Evolutionary conservation across 2,888 invertebrate species (phyloP), one percentile per base, ranked within the genome.

Genomic region (Tribolium freemani): DNA sequence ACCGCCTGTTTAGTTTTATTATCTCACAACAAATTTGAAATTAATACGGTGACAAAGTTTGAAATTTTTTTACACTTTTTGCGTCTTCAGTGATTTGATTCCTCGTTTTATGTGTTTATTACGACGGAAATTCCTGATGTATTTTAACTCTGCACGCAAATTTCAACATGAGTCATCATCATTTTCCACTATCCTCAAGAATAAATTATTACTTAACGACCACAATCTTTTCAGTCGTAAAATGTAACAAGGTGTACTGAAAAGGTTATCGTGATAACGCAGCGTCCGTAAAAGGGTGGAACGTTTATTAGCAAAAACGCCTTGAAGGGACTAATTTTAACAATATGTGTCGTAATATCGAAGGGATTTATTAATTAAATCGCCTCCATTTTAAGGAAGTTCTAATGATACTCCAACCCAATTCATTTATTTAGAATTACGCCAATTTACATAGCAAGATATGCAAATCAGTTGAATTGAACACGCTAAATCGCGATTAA

Each of bases 401-500:
- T 21, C 26, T 54, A 58, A 71, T 70, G 51, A 57, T 66, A 46
- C 58, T 46, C 38, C 21, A 60, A 60, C 30, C 26, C 60, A 60
- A 67, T 71, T 67, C 66, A 66, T 71, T 66, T 67, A 67, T 67
- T 53, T 53, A 45, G 60, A 45, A 71, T 67, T 58, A 44, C 45
- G 69, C 26, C 30, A 72, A 72, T 72, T 72, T 72, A 57, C 72
- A 72, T 72, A 51, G 8, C 54, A 54, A 69, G 60, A 63, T 64
- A 72, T 72, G 72, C 63, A 72, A 72, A 72, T 72, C 13, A 10
- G 6, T 9, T 31, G 50, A 46, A 38, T 72, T 60, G 61, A 26
- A 16, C 72, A 72, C 72, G 72, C 72, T 38, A 72, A 26, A 56
- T 13, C 10, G 44, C 69, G 58, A 72, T 72, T 72, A 63, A 45